Evolutionary conservation across 1,140 invertebrate species (phyloP).

Genomic region (Drosophila mojavensis): DNA sequence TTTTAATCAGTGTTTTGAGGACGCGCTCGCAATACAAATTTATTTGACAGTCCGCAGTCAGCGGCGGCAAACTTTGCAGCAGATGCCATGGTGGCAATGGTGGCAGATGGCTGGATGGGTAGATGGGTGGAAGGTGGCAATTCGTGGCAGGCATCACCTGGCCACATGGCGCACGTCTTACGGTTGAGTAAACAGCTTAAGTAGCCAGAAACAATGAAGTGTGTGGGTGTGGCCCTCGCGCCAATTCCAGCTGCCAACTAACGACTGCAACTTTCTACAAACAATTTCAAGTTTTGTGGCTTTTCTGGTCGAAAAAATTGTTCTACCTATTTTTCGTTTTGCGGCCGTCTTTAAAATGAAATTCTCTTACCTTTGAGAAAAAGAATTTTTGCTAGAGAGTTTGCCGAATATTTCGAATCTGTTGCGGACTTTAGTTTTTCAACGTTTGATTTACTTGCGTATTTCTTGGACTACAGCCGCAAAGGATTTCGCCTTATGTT

Average conservation of each 20-base stretch:
- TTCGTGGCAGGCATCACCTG: conserved; percentile 32
- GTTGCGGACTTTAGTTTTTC: conserved; percentile 13
- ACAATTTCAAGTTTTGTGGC: conserved; percentile 43
- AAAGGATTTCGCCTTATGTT: conserved; percentile 61
- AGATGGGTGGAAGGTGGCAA: background rate
- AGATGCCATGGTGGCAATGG: background rate
- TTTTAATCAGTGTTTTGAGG: conserved; percentile 63
- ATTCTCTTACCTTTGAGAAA: conserved; percentile 17
- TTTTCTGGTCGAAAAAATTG: conserved; percentile 34
- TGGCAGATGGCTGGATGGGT: background rate
- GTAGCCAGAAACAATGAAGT: conserved; percentile 19
- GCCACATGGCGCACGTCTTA: conserved; percentile 7
- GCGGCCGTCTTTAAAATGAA: conserved; percentile 14
- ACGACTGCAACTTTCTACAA: conserved; percentile 42
- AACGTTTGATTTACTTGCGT: conserved; percentile 67
- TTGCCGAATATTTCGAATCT: conserved; percentile 26
- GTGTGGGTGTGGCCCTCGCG: background rate
- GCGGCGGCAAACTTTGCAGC: background rate
- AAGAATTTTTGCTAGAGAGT: conserved; percentile 9
- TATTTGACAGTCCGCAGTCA: conserved; percentile 37
- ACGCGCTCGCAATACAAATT: conserved; percentile 61
- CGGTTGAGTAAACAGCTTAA: conserved; percentile 46
- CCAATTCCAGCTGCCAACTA: conserved; percentile 6
- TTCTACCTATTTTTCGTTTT: conserved; percentile 24
- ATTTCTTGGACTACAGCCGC: conserved; percentile 75